Evolutionary conservation across 2,888 invertebrate species (phyloP).

Genomic region (Cylindroiulus punctatus): DNA sequence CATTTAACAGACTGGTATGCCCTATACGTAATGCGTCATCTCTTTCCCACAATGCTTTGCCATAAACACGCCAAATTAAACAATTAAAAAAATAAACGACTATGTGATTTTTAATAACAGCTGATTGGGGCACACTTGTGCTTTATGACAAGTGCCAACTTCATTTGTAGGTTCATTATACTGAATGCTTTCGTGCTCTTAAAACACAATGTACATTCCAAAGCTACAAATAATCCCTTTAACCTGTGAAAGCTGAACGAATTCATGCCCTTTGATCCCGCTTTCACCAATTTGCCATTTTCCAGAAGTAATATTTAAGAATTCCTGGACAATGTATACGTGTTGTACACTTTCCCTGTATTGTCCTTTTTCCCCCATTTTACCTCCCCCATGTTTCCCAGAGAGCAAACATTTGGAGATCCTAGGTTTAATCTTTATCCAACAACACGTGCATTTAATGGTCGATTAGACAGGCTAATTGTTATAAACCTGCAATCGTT

Average conservation of each 20-base stretch:
- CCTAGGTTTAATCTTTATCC: not conserved
- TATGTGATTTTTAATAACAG: not conserved
- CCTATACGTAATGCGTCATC: not conserved
- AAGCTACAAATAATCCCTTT: not conserved
- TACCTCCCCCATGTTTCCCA: not conserved
- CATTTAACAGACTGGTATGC: not conserved
- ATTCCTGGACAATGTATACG: not conserved
- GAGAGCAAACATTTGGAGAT: not conserved
- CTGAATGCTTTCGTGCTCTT: too few relatives aligned
- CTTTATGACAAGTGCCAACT: not conserved
- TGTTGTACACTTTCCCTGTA: constrained; percentile 2
- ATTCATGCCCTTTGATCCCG: not conserved
- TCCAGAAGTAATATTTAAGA: not conserved
- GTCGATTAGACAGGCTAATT: not conserved
- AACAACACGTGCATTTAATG: not conserved
- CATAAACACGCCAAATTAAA: not conserved
- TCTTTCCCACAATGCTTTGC: not conserved
- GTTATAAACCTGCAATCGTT: not conserved
- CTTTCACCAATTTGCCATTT: constrained; percentile 6
- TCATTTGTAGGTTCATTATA: not conserved
- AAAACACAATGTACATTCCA: not conserved
- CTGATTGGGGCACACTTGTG: not conserved
- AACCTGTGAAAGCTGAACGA: not conserved
- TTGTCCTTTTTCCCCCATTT: not conserved
- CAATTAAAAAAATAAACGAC: not conserved